Evolutionary conservation across 2,113 vertebrate species (phyloP), one percentile per base, ranked within the genome.

Genomic region (Aviceda subcristata): DNA sequence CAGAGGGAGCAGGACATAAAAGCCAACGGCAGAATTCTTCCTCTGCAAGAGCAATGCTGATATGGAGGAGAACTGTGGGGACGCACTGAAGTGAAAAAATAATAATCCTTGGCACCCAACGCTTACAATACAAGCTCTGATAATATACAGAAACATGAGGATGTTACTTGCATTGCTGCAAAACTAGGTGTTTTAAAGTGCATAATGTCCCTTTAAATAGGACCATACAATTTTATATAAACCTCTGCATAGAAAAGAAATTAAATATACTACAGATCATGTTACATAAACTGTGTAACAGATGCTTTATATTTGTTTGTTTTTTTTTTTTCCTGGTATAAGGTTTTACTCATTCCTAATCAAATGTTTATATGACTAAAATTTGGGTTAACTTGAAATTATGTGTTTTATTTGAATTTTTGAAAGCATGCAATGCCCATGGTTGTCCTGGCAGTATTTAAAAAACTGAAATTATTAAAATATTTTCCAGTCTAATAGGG

Each of bases 271-370:
- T 68, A 77, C 10, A 74, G 78, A 59, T 94, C 39, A 14, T 62
- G 48, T 96, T 95, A 93, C 76, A 95, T 48, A 91, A 97, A 95
- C 80, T 79, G 11, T 82, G 74, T 29, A 88, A 90, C 89, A 97
- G 87, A 97, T 90, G 93, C 87, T 97, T 97, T 94, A 30, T 92
- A 94, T 97, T 96, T 96, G n/a, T n/a, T n/a, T n/a, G n/a, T n/a
- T n/a, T n/a, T 36, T 88, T 94, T 85, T 95, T 97, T 71, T 46
- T 72, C 74, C 57, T 90, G 91, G 34, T 80, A 97, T 72, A 97
- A 67, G 88, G 86, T 95, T 96, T 97, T 81, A 94, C 67, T 97
- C 92, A 80, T 95, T 95, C 76, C 82, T 97, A 96, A 97, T 97
- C 96, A 97, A 96, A 97, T 92, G 74, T 97, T 97, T 97, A 97